Evolutionary conservation across 2,888 invertebrate species (phyloP).

Genomic region (Neoaliturus tenellus): DNA sequence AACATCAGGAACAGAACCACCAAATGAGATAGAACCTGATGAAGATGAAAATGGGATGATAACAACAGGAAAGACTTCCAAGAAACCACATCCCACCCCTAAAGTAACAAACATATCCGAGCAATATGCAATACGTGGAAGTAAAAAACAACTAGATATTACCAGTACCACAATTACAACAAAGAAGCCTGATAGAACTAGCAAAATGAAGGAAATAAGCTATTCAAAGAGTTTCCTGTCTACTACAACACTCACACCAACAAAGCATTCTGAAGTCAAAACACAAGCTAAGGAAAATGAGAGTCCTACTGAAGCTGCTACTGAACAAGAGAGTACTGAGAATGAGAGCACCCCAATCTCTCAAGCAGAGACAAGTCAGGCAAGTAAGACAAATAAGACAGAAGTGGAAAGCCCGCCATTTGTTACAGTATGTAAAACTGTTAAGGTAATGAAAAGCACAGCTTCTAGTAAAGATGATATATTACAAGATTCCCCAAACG

Average conservation of each 20-base stretch:
- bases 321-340: not conserved
- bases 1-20: not conserved
- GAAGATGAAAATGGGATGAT: not conserved
- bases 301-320: not conserved
- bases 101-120: too few species aligned
- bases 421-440: not conserved
- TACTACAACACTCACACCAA: not conserved
- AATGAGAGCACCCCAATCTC: not conserved
- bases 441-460: not conserved
- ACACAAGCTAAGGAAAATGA: not conserved
- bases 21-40: slow-evolving; percentile 7
- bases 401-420: not conserved
- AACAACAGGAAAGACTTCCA: not conserved
- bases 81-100: too few species aligned
- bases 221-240: not conserved
- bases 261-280: not conserved
- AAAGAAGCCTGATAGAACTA: not conserved
- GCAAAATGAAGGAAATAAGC: not conserved
- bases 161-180: not conserved
- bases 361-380: not conserved
- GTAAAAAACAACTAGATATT: too few species aligned
- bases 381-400: not conserved
- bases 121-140: too few species aligned
- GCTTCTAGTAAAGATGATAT: too few species aligned
- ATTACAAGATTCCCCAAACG: too few species aligned